Evolutionary conservation across 2,113 vertebrate species (phyloP).

Genomic region (Elanoides forficatus): DNA sequence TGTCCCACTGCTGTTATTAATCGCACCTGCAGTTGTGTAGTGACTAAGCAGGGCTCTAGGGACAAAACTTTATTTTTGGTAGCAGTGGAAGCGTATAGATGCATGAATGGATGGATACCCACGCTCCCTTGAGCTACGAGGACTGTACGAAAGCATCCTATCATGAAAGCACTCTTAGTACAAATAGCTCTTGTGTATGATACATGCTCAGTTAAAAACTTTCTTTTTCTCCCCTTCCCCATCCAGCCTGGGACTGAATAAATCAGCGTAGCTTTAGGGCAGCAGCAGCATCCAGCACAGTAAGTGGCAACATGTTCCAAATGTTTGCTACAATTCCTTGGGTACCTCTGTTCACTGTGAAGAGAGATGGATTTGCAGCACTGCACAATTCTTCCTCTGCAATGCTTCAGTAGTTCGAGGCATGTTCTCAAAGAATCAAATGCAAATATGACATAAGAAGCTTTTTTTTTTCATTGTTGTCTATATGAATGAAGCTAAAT

Average conservation of each 20-base stretch:
- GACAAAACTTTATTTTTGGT: constrained; percentile 16
- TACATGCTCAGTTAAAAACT: background rate
- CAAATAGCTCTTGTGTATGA: background rate
- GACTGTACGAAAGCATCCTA: background rate
- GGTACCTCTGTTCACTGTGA: background rate
- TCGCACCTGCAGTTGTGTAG: background rate
- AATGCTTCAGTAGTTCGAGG: background rate
- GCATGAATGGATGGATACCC: background rate
- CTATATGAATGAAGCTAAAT: background rate
- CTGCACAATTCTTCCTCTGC: background rate
- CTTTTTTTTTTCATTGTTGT: background rate
- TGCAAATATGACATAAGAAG: background rate
- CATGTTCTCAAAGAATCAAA: background rate
- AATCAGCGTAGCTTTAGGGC: background rate
- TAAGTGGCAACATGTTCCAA: background rate
- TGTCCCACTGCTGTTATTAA: background rate
- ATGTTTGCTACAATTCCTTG: background rate
- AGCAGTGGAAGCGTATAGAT: background rate
- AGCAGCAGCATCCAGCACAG: background rate
- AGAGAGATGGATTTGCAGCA: background rate
- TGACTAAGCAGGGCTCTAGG: background rate
- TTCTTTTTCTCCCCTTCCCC: background rate
- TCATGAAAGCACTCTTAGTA: background rate
- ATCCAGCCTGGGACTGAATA: background rate
- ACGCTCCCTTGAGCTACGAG: background rate